Evolutionary conservation across 2,888 invertebrate genomes (phyloP).

Genomic region (Nebria salina): DNA sequence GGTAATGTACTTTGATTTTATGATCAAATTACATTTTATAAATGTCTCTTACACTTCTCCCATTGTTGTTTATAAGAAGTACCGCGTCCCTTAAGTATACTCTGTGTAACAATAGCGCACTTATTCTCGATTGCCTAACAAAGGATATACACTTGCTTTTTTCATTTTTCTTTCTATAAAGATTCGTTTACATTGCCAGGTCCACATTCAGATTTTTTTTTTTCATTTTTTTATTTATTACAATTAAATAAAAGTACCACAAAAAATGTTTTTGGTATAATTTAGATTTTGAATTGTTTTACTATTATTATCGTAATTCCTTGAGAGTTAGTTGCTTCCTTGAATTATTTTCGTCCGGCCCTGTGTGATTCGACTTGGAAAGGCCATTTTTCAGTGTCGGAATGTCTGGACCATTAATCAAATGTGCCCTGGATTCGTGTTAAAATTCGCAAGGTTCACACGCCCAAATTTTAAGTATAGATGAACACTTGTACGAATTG

Average conservation of each 20-base stretch:
- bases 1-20: background rate
- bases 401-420: slow-evolving; percentile 35
- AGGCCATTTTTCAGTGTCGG: slow-evolving; percentile 35
- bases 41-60: background rate
- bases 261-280: background rate
- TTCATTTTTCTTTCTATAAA: background rate
- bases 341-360: background rate
- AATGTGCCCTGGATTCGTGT: slow-evolving; percentile 20
- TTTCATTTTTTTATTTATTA: too few relatives aligned
- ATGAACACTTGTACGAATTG: background rate
- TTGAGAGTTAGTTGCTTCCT: background rate
- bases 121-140: slow-evolving; percentile 24
- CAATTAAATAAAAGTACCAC: background rate
- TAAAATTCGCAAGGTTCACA: background rate
- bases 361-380: background rate
- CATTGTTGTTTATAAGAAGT: slow-evolving; percentile 20
- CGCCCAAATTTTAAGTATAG: background rate
- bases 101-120: slow-evolving; percentile 40
- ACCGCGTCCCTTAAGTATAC: slow-evolving; percentile 17
- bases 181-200: background rate
- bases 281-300: too few relatives aligned
- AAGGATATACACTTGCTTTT: too few relatives aligned
- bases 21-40: background rate
- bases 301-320: too few relatives aligned
- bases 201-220: background rate